phyloP scores from a whole-genome alignment of 2,113 vertebrate genomes.

The Pitta sordida region DNA sequence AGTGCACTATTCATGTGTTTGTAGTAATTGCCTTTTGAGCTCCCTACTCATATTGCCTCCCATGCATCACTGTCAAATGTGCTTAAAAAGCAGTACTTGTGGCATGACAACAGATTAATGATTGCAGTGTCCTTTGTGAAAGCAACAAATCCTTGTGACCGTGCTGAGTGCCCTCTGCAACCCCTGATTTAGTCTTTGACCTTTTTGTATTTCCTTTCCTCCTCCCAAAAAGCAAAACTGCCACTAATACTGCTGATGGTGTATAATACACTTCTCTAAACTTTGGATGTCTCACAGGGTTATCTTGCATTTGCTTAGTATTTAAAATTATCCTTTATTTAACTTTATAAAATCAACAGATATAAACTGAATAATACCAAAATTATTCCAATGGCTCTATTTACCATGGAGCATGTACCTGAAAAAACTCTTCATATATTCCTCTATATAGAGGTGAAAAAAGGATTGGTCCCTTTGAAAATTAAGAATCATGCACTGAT shows the following conservation, averaged over 20 bases:
- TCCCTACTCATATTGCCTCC: not conserved
- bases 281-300: not conserved
- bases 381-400: not conserved
- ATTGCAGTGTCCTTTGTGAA: constrained; percentile 15
- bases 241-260: not conserved
- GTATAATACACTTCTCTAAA: not conserved
- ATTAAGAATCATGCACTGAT: not conserved
- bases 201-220: not conserved
- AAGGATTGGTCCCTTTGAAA: not conserved
- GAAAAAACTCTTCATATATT: not conserved
- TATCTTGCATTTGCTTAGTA: not conserved
- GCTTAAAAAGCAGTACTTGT: not conserved
- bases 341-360: not conserved
- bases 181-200: constrained; percentile 7
- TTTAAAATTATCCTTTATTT: not conserved
- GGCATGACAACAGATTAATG: constrained; percentile 12
- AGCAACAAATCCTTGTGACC: constrained; percentile 24
- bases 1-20: not conserved
- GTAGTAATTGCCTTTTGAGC: not conserved
- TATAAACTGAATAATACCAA: not conserved
- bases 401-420: not conserved
- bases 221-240: not conserved
- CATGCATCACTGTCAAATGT: constrained; percentile 10
- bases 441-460: not conserved
- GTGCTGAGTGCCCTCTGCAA: not conserved